These are phyloP conservation scores for Plotosus lineatus DNA, from an alignment of 2,113 vertebrate species.

Conservation along the genomic window DNA sequence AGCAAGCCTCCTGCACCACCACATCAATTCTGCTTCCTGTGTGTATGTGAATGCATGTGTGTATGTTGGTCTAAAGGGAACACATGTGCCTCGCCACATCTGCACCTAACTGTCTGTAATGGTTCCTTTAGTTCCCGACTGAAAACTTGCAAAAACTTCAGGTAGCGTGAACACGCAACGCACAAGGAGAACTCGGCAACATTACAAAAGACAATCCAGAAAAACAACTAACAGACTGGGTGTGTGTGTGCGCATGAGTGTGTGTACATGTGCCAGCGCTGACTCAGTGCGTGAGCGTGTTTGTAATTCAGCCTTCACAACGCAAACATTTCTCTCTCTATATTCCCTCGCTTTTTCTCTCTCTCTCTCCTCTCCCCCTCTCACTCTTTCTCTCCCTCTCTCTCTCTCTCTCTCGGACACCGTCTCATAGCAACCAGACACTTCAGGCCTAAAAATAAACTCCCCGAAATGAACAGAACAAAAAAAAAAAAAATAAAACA, in stretches of 20 bases:
- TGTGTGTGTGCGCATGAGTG: slow-evolving; percentile 1
- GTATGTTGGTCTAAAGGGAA: slow-evolving; percentile 17
- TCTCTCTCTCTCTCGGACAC: slow-evolving; percentile 60
- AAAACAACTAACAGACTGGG: slow-evolving; percentile 47
- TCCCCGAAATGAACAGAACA: slow-evolving; percentile 75
- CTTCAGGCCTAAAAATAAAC: slow-evolving; percentile 80
- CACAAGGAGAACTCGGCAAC: not conserved
- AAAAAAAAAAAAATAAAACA: slow-evolving; percentile 79
- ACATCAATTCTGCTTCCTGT: slow-evolving; percentile 72
- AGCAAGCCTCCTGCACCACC: slow-evolving; percentile 69
- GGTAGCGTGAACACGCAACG: not conserved
- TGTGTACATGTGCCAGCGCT: slow-evolving; percentile 69
- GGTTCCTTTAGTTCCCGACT: not conserved
- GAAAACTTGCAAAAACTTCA: slow-evolving; percentile 23
- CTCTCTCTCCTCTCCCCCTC: slow-evolving; percentile 63
- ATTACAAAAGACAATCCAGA: slow-evolving; percentile 45
- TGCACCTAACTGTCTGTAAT: slow-evolving; percentile 29
- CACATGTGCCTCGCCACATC: slow-evolving; percentile 35
- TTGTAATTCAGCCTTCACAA: slow-evolving; percentile 80
- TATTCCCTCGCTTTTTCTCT: slow-evolving; percentile 47
- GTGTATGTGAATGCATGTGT: slow-evolving; percentile 13
- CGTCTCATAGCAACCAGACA: slow-evolving; percentile 81
- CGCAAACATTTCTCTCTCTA: slow-evolving; percentile 69
- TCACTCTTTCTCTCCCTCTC: slow-evolving; percentile 49
- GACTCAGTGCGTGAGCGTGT: slow-evolving; percentile 77